Base-by-base conservation (phyloP, 2,113 vertebrate species). In the Laticauda laticaudata region DNA sequence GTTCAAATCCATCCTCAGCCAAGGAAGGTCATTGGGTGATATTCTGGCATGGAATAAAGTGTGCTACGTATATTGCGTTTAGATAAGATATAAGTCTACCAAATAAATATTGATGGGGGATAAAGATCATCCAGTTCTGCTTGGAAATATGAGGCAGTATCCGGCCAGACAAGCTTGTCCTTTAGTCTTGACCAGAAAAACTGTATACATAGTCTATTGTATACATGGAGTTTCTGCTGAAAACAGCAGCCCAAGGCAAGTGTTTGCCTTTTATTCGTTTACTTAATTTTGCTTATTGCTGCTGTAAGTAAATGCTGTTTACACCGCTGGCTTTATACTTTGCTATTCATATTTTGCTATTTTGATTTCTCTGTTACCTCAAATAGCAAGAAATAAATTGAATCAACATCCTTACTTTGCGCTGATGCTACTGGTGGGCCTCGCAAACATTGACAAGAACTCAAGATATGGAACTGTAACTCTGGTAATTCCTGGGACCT, bases 391-490 rank as follows among this genome's bases (percentile, higher is more conserved):
- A 88, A 94, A 94, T 64, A 39, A 26, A 43, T 93, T 90, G 11
- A 64, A 45, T 43, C 0, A 0, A 53, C 91, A 86, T 64, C 92
- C 92, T 95, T 94, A 97, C 95, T 95, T 48, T 90, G 55, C 8
- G 4, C 1, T 88, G 48, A 26, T 24, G 39, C 91, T 92, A 59
- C 86, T 51, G 43, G 94, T 53, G 75, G 45, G 24, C 87, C 94
- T 29, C 1, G 95, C 88, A 54, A 97, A 95, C 56, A 88, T 94
- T 59, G 93, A 92, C 56, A 96, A 90, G 93, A 97, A 97, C 1
- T 94, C 95, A 39, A 94, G 87, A 92, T 93, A 95, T 0, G 90
- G 94, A 2, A 96, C 51, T 0, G 89, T 26, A 18, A 94, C 92
- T 34, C 94, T 91, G 89, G 64, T 75, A 91, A 18, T 96, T 86